A percentile compares a stretch with the other conserved stretches of the same genome.
phyloP scores from a whole-genome alignment of 2,797 vertebrate species.

The Catostomus latipinnis region DNA sequence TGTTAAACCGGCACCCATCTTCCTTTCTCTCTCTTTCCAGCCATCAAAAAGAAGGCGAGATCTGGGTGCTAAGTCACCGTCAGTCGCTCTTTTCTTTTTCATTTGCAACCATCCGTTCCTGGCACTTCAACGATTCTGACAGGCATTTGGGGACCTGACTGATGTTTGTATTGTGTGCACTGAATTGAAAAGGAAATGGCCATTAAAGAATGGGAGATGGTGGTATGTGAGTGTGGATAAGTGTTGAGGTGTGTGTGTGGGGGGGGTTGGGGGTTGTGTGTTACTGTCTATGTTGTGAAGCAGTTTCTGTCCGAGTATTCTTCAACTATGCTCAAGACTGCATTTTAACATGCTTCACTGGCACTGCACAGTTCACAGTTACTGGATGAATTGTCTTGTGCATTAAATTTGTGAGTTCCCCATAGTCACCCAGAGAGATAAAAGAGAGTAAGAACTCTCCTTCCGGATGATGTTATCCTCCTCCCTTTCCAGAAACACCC shows the following conservation, averaged over 20 bases:
- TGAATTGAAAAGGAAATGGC: conserved; percentile 66
- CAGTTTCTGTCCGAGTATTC: conserved; percentile 31
- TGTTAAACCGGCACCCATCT: conserved; percentile 69
- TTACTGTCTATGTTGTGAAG: neutral
- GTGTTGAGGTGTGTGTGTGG: conserved; percentile 20
- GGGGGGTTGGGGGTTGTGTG: neutral
- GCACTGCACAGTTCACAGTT: conserved; percentile 33
- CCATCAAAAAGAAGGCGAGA: conserved; percentile 51
- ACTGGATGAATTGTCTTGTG: conserved; percentile 42
- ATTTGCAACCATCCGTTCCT: conserved; percentile 53
- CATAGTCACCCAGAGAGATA: conserved; percentile 52
- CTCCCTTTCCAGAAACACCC: conserved; percentile 45
- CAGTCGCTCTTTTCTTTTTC: conserved; percentile 50
- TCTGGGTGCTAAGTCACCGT: conserved; percentile 57
- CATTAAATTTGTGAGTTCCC: conserved; percentile 40
- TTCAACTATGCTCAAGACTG: conserved; percentile 31
- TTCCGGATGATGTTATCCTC: conserved; percentile 60
- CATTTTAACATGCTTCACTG: conserved; percentile 48
- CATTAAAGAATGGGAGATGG: conserved; percentile 61
- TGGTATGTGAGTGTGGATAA: conserved; percentile 32
- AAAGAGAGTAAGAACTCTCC: conserved; percentile 48
- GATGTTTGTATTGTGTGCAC: conserved; percentile 62
- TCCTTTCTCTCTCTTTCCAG: conserved; percentile 44
- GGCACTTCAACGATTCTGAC: conserved; percentile 59
- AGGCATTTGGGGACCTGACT: conserved; percentile 51